Evolutionary conservation across 2,888 invertebrate species (phyloP).

Genomic region (Andrena camellia): DNA sequence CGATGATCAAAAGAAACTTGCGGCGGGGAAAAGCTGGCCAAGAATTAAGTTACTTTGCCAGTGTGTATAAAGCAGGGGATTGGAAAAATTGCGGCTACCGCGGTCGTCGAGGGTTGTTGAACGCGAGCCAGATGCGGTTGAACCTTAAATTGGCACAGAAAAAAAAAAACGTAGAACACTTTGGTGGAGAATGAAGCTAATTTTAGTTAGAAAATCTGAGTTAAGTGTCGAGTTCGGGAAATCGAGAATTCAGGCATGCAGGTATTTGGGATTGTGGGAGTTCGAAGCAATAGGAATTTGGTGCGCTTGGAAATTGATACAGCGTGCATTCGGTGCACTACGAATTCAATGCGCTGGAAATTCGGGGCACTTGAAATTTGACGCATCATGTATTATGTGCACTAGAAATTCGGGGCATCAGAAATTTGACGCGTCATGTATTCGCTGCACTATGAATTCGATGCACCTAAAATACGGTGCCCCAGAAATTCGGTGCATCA

Average conservation of each 20-base stretch:
- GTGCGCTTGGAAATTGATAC: not conserved
- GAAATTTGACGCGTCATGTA: not conserved
- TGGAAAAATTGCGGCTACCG: conserved; percentile 3
- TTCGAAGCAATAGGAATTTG: not conserved
- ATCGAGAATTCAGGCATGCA: not conserved
- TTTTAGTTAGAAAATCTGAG: not conserved
- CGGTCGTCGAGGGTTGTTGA: conserved; percentile 2
- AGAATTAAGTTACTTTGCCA: conserved; percentile 15
- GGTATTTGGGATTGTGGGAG: not conserved
- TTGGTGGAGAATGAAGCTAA: not conserved
- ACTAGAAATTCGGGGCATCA: not conserved
- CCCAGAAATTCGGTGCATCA: no score
- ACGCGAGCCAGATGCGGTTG: not conserved
- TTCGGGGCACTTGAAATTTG: not conserved
- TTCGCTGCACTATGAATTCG: not conserved
- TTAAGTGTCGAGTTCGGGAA: not conserved
- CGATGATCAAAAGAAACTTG: conserved; percentile 18
- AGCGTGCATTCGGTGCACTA: not conserved
- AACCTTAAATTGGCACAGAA: not conserved
- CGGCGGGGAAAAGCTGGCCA: not conserved
- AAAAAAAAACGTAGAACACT: not conserved
- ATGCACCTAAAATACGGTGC: no score
- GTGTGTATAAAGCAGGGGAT: conserved; percentile 9
- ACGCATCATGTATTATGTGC: not conserved
- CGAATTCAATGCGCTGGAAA: not conserved